phyloP scores from a whole-genome alignment of 1,140 invertebrate genomes.

The Trachymyrmex cornetzi region DNA sequence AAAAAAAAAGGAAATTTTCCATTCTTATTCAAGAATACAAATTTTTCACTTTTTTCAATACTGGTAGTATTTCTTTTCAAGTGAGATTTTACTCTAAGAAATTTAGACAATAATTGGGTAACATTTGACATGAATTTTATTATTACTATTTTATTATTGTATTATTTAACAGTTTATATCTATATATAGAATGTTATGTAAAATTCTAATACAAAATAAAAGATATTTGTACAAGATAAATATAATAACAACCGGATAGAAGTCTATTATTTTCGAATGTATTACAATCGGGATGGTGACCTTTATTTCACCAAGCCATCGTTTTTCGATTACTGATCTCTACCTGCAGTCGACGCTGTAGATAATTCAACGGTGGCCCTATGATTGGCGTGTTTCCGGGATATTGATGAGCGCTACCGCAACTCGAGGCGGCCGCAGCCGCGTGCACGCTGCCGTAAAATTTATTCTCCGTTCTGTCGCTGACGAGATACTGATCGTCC shows the following conservation, averaged over 20 bases:
- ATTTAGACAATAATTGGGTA: too few relatives aligned
- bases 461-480: constrained; percentile 93
- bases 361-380: constrained; percentile 84
- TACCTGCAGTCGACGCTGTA: constrained; percentile 85
- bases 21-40: too few relatives aligned
- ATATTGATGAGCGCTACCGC: constrained; percentile 84
- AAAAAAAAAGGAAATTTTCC: too few relatives aligned
- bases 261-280: background rate
- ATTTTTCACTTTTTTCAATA: too few relatives aligned
- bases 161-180: too few relatives aligned
- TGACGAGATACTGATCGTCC: constrained; percentile 95
- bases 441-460: constrained; percentile 91
- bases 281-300: background rate
- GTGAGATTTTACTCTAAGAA: too few relatives aligned
- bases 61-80: too few relatives aligned
- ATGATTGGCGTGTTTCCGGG: constrained; percentile 84
- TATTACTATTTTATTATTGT: too few relatives aligned
- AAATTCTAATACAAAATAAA: background rate
- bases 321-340: background rate
- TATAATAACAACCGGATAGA: background rate
- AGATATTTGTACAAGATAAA: background rate
- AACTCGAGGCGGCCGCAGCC: constrained; percentile 82
- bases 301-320: background rate
- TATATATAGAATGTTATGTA: background rate
- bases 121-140: too few relatives aligned